Conservation (phyloP, 2,888 invertebrate species). For the Chrysolina haemoptera region DNA sequence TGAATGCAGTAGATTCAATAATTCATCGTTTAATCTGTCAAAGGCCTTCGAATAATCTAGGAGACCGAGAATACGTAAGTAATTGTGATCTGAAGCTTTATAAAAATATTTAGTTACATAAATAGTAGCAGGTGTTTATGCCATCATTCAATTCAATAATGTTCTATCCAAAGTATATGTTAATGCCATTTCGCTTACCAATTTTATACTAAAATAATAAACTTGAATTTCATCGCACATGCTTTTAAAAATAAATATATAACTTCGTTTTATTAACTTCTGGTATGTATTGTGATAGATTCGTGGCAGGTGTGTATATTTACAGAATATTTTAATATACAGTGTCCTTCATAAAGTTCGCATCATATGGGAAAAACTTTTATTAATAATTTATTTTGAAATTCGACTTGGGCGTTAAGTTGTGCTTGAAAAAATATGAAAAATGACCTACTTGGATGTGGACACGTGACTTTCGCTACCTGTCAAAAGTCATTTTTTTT, state of each 20-base stretch:
- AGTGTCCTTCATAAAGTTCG: too few species aligned
- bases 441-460: too few species aligned
- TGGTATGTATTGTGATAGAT: not conserved
- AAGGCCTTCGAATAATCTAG: too few species aligned
- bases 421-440: too few species aligned
- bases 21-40: too few species aligned
- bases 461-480: too few species aligned
- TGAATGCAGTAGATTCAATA: too few species aligned
- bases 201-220: constrained; percentile 22
- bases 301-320: not conserved
- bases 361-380: too few species aligned
- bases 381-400: too few species aligned
- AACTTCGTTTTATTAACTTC: not conserved
- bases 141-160: constrained; percentile 23
- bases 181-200: constrained; percentile 25
- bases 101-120: not conserved
- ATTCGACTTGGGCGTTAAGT: too few species aligned
- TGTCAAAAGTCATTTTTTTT: too few species aligned
- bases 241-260: constrained; percentile 30
- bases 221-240: constrained; percentile 16
- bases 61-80: not conserved
- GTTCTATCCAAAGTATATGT: constrained; percentile 14
- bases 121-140: not conserved
- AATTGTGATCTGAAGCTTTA: too few species aligned
- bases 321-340: not conserved